A percentile compares a stretch with the other conserved stretches of the same genome.
These are phyloP conservation scores for Rattus norvegicus DNA, from an alignment of 2,113 vertebrate species.

Conservation along the genomic window DNA sequence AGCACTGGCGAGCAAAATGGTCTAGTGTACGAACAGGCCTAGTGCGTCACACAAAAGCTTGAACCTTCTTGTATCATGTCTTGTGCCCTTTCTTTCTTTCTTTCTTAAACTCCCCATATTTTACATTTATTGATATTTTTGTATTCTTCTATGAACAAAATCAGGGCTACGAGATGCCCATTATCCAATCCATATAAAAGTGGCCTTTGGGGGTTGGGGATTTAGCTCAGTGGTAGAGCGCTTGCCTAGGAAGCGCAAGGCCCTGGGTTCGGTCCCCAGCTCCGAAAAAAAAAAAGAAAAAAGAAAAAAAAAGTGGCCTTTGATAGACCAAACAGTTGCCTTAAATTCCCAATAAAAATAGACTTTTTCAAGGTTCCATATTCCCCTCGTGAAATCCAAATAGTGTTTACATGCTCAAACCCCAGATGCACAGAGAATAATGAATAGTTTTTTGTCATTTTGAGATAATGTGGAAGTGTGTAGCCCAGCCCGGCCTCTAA, in stretches of 20 bases:
- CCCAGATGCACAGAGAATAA: background rate
- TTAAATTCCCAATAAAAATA: background rate
- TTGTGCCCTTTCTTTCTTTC: background rate
- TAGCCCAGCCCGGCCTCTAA: background rate
- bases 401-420: background rate
- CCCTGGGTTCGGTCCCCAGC: too few species aligned
- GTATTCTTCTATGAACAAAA: background rate
- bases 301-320: background rate
- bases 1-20: background rate
- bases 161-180: background rate
- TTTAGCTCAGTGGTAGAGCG: too few species aligned
- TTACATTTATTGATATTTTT: conserved; percentile 28
- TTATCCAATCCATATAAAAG: conserved; percentile 36
- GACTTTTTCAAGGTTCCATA: background rate
- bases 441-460: background rate
- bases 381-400: background rate
- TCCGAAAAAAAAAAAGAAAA: too few species aligned
- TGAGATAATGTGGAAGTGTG: background rate
- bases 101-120: background rate
- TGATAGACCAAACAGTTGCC: background rate
- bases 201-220: too few species aligned
- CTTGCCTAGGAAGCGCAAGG: too few species aligned
- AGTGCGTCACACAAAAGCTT: background rate
- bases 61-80: background rate
- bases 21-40: background rate